phyloP scores from a whole-genome alignment of 2,113 vertebrate species.

The Notarius lentiginosus region DNA sequence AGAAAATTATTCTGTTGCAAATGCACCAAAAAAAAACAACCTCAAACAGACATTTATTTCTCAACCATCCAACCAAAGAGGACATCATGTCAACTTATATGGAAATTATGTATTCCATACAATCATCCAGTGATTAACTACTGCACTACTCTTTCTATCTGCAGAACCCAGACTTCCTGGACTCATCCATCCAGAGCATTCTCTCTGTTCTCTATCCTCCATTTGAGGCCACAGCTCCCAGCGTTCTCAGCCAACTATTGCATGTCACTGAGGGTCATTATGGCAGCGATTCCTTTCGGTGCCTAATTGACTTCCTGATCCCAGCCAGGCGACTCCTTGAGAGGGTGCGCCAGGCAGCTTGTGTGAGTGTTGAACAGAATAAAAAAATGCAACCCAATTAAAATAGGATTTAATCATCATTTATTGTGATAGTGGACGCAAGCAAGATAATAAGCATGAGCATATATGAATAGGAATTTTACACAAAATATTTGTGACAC shows the following conservation, averaged over 20 bases:
- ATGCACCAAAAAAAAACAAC: not conserved
- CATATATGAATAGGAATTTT: not conserved
- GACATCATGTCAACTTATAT: not conserved
- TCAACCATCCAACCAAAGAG: not conserved
- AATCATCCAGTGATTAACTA: not conserved
- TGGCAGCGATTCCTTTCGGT: constrained; percentile 80
- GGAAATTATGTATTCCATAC: not conserved
- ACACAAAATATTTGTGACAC: not conserved
- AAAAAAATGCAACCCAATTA: not conserved
- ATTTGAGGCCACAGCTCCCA: constrained; percentile 84
- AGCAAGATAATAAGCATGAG: not conserved
- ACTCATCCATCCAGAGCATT: constrained; percentile 79
- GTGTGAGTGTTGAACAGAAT: constrained; percentile 73
- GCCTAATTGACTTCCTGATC: constrained; percentile 86
- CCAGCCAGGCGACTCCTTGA: constrained; percentile 87
- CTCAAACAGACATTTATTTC: not conserved
- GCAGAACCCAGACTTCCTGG: constrained; percentile 80
- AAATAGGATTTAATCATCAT: not conserved
- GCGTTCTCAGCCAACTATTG: constrained; percentile 85
- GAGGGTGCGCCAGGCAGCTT: constrained; percentile 82
- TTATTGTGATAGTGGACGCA: not conserved
- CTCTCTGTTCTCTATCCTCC: constrained; percentile 86
- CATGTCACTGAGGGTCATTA: constrained; percentile 80
- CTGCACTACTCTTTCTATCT: not conserved
- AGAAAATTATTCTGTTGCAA: not conserved